Evolutionary conservation across 2,888 invertebrate genomes (phyloP).

Genomic region (Melanophora roralis): DNA sequence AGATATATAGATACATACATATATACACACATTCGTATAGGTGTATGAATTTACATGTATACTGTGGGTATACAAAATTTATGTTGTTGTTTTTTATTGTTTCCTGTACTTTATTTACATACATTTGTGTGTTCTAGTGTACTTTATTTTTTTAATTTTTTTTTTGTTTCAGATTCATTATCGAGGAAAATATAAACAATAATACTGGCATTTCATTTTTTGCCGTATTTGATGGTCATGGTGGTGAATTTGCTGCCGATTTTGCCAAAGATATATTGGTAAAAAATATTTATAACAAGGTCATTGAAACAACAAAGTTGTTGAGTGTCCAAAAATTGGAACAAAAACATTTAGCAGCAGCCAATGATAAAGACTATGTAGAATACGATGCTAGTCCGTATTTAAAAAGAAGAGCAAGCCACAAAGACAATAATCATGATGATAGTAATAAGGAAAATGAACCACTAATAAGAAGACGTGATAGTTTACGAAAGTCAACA

Average conservation of each 20-base stretch:
- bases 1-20: too few relatives aligned
- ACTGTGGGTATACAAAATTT: too few relatives aligned
- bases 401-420: constrained; percentile 70
- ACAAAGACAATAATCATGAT: constrained; percentile 69
- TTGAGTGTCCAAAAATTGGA: constrained; percentile 79
- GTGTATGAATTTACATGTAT: too few relatives aligned
- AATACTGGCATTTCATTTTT: constrained; percentile 89
- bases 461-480: constrained; percentile 69
- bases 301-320: constrained; percentile 84
- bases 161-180: constrained; percentile 81
- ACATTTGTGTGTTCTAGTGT: too few relatives aligned
- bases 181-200: constrained; percentile 89
- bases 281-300: constrained; percentile 86
- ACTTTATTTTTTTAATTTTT: neutral
- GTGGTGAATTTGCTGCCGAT: constrained; percentile 96
- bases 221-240: constrained; percentile 97
- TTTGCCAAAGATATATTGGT: constrained; percentile 93
- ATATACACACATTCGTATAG: too few relatives aligned
- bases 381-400: constrained; percentile 74
- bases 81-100: too few relatives aligned
- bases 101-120: too few relatives aligned
- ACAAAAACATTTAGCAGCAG: constrained; percentile 51
- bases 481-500: constrained; percentile 74
- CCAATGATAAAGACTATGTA: constrained; percentile 62
- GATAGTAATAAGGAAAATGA: constrained; percentile 72